Percentiles rank a stretch among this genome's conserved stretches.
phyloP scores from a whole-genome alignment of 2,113 vertebrate species.

The cattle (Bos taurus) region ARS-UCD2.0 NC_037331.1:99567501-99568000 shows the following conservation, averaged over 20 bases:
- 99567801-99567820: constrained; percentile 56
- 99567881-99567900: constrained; percentile 55
- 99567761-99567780: not conserved
- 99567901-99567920: constrained; percentile 53
- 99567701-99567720: constrained; percentile 38
- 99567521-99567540: not conserved
- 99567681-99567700: constrained; percentile 27
- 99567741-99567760: not conserved
- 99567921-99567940: constrained; percentile 5
- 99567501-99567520: not conserved
- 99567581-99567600: not conserved
- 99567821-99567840: constrained; percentile 47
- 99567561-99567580: not conserved
- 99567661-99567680: constrained; percentile 6
- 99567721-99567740: not conserved
- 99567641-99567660: constrained; percentile 60
- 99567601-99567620: not conserved
- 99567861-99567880: constrained; percentile 56
- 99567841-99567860: constrained; percentile 71
- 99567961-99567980: constrained; percentile 19
- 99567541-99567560: not conserved
- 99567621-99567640: constrained; percentile 4
- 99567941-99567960: constrained; percentile 33
- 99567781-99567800: constrained; percentile 59
- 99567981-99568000: not conserved